Evolutionary conservation across 2,797 vertebrate genomes (phyloP), one percentile per base, ranked within the genome.

Genomic region (Sus cebifrons): DNA sequence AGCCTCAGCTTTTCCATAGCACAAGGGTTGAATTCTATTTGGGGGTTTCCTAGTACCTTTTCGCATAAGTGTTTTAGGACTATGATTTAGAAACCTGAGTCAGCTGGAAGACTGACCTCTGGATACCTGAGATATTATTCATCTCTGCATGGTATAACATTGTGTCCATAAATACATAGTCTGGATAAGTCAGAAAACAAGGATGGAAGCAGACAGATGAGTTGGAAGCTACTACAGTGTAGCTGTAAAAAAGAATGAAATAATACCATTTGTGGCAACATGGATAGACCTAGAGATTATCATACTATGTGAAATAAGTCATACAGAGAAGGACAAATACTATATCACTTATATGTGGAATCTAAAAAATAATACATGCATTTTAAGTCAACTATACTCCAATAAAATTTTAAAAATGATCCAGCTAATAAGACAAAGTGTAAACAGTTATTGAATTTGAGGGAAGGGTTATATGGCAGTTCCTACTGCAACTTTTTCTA

Each of bases 121-220:
- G 58, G 40, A 90, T 85, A 86, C 88, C 67, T 67, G 60, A 77
- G 14, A 56, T 77, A 56, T 92, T 94, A 85, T 78, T 81, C 54
- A 92, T 52, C 68, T 65, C 49, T 78, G 32, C 14, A n/a, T 85
- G 25, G 2, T 65, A 17, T 73, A 67, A 64, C 73, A 73, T 44
- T 95, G 65, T 52, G 17, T 79, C 20, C 18, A 32, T 84, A 90
- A 90, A 58, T 90, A 74, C 58, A 12, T 73, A 15, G 10, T 16
- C 88, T 90, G 15, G 36, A 77, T 91, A 95, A 88, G 75, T 81
- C 56, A 95, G 40, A 82, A 97, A 90, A 90, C 6, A 90, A 81
- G 15, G 89, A 56, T 95, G 32, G 82, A 95, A 85, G 15, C 82
- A 97, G 70, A 77, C 54, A 78, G 49, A 81, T 92, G 62, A 96